A percentile compares a stretch with the other conserved stretches of the same genome.
Conservation (phyloP, 2,113 vertebrate species). For the Rhinopomastus cyanomelas region DNA sequence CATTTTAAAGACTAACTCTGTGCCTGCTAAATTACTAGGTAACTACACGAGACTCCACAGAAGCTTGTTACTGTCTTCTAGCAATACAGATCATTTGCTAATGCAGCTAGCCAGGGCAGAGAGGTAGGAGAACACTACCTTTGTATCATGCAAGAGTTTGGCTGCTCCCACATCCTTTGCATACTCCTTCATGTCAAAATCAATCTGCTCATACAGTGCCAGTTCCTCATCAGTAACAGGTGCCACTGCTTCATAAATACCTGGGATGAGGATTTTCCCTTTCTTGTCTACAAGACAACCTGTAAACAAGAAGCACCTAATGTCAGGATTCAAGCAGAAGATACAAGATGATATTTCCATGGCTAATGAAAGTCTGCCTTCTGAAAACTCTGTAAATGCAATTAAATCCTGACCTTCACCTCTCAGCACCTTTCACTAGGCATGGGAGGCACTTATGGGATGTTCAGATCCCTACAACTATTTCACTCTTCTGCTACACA, state of each 20-base stretch:
- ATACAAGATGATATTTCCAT: background rate
- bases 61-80: background rate
- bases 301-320: constrained; percentile 33
- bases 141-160: constrained; percentile 81
- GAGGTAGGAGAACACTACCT: constrained; percentile 65
- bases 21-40: background rate
- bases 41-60: background rate
- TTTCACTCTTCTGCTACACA: background rate
- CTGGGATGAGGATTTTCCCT: constrained; percentile 86
- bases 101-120: background rate
- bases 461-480: background rate
- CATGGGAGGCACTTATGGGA: background rate
- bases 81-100: background rate
- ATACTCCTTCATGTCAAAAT: constrained; percentile 91
- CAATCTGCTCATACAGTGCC: constrained; percentile 87
- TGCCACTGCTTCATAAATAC: constrained; percentile 83
- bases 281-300: constrained; percentile 84
- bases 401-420: background rate
- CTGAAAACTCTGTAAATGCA: background rate
- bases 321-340: background rate
- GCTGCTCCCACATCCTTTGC: constrained; percentile 82
- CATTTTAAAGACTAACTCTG: background rate
- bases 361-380: background rate
- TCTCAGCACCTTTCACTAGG: background rate
- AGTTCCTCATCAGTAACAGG: constrained; percentile 83